These are phyloP conservation scores for Amia ocellicauda DNA, from an alignment of 2,113 vertebrate species.

Conservation along the genomic window DNA sequence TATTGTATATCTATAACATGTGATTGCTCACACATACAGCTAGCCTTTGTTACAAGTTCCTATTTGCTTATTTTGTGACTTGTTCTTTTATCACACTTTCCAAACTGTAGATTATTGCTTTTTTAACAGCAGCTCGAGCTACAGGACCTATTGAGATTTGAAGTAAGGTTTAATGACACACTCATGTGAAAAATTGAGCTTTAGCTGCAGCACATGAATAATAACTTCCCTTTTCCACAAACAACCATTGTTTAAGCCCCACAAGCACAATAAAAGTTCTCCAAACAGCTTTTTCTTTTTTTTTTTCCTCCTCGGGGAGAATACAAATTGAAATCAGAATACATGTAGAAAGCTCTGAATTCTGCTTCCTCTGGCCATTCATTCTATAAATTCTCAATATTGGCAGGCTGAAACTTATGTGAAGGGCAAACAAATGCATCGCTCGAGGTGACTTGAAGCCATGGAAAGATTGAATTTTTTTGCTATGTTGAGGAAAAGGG, in stretches of 20 bases:
- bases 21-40: no score
- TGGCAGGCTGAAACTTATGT: conserved; percentile 44
- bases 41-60: no score
- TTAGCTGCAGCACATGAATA: conserved; percentile 16
- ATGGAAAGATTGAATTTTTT: conserved; percentile 61
- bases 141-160: conserved; percentile 1
- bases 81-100: no score
- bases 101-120: no score
- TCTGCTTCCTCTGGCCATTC: conserved; percentile 43
- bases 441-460: conserved; percentile 58
- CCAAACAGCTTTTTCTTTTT: conserved; percentile 16
- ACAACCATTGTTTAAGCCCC: not conserved
- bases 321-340: conserved; percentile 56
- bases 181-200: conserved; percentile 19
- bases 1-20: no score
- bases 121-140: not conserved
- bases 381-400: conserved; percentile 39
- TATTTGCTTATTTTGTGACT: no score
- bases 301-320: conserved; percentile 42
- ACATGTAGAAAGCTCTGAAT: conserved; percentile 42
- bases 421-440: conserved; percentile 54
- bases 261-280: conserved; percentile 13
- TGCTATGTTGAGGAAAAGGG: conserved; percentile 34
- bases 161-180: conserved; percentile 21
- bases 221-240: conserved; percentile 9